Evolutionary conservation across 2,797 vertebrate species (phyloP).

Genomic region (Simalia tracyae): DNA sequence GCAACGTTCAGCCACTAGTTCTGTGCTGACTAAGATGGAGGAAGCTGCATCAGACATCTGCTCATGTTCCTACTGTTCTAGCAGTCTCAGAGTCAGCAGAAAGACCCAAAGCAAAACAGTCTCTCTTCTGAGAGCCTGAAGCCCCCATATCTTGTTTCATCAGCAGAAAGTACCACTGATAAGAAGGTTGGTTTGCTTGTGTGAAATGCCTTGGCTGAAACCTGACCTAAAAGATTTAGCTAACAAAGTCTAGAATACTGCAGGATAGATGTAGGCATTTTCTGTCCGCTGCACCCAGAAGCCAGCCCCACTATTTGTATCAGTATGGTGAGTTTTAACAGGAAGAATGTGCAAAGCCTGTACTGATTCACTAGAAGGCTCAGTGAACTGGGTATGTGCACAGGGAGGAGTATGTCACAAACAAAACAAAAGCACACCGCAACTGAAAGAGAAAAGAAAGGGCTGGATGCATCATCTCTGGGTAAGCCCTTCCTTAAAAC

Average conservation of each 20-base stretch:
- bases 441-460: not conserved
- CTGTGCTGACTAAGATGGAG: not conserved
- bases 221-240: not conserved
- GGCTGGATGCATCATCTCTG: not conserved
- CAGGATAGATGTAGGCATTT: not conserved
- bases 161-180: not conserved
- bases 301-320: not conserved
- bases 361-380: not conserved
- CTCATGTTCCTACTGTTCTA: not conserved
- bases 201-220: not conserved
- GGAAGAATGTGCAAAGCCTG: not conserved
- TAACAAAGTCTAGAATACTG: not conserved
- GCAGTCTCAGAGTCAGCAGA: not conserved
- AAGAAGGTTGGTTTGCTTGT: not conserved
- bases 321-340: not conserved
- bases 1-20: not conserved
- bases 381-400: not conserved
- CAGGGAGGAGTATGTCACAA: not conserved
- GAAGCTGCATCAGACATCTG: slow-evolving; percentile 1
- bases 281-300: not conserved
- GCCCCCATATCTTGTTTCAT: not conserved
- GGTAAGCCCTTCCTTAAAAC: not conserved
- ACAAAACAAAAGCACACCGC: not conserved
- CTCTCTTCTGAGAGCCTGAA: not conserved
- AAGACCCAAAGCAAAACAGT: not conserved